Evolutionary conservation across 2,113 vertebrate species (phyloP).

Genomic region (Cinclus mexicanus): DNA sequence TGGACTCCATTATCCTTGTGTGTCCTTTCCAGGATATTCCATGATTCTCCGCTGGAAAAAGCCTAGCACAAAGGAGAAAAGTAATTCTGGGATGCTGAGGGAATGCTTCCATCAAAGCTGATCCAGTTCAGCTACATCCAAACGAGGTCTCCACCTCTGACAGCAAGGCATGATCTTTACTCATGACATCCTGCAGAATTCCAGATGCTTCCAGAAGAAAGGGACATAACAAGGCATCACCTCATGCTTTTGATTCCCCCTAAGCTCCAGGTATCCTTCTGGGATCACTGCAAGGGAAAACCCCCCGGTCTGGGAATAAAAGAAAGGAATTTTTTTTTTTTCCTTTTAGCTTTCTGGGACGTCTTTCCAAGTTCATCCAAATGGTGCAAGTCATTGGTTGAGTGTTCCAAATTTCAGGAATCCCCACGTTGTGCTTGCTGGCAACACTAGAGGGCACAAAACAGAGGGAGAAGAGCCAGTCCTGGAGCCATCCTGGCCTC

Average conservation of each 20-base stretch:
- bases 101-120: neutral
- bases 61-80: fast-evolving
- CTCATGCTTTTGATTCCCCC: neutral
- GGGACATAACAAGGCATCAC: neutral
- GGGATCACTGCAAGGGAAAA: neutral
- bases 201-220: neutral
- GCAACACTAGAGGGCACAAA: constrained; percentile 26
- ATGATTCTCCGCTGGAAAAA: neutral
- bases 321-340: neutral
- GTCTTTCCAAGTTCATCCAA: neutral
- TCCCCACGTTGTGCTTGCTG: neutral
- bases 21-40: neutral
- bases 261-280: neutral
- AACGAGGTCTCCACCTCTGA: neutral
- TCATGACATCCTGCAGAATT: neutral
- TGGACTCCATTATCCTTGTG: neutral
- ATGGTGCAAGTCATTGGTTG: neutral
- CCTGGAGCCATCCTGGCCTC: neutral
- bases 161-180: neutral
- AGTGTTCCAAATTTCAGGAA: neutral
- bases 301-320: neutral
- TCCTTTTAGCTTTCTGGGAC: neutral
- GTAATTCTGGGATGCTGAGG: neutral
- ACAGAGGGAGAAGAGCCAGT: neutral
- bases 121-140: neutral